Evolutionary conservation across 2,888 invertebrate genomes (phyloP), one percentile per base, ranked within the genome.

Genomic region (Muscina levida): DNA sequence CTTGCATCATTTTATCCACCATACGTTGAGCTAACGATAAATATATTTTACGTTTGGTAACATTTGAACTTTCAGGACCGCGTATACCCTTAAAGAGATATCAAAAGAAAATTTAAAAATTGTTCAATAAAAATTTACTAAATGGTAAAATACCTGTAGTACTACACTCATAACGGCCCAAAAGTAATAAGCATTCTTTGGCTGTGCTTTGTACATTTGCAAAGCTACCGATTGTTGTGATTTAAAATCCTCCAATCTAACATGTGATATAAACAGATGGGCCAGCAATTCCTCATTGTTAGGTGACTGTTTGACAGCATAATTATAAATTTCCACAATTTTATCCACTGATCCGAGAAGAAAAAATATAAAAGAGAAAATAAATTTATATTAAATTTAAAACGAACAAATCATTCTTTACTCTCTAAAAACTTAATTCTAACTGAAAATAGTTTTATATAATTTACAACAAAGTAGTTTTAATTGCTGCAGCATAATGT

Each of bases 141-240:
- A 3, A n/a, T n/a, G n/a, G n/a, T n/a, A n/a, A 67, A 22, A 84
- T 85, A 96, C 97, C 93, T 98, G 98, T 92, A 98, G 93, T 22
- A 98, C 95, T 84, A 97, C 94, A 89, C 98, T 98, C 96, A 98
- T 98, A 10, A 99, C 95, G 19, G 97, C 96, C 99, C 99, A 99
- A 90, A 97, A 98, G 89, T 98, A 98, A 89, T 99, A 99, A 0
- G 98, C 98, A 89, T 97, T 97, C 90, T 98, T 98, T 1, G 97
- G 95, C 86, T 95, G 95, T 73, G 96, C 92, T 92, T 97, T 98
- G 91, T 97, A 98, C 42, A 99, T 92, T 11, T 94, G 93, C 92
- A 98, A 93, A 0, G 98, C 99, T 0, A 95, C 94, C 82, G 95
- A 93, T 87, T 98, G 97, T 89, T 98, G 98, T 8, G 96, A 93